Base-by-base conservation (phyloP, 1,140 invertebrate genomes). In the Aphelinus certus region DNA sequence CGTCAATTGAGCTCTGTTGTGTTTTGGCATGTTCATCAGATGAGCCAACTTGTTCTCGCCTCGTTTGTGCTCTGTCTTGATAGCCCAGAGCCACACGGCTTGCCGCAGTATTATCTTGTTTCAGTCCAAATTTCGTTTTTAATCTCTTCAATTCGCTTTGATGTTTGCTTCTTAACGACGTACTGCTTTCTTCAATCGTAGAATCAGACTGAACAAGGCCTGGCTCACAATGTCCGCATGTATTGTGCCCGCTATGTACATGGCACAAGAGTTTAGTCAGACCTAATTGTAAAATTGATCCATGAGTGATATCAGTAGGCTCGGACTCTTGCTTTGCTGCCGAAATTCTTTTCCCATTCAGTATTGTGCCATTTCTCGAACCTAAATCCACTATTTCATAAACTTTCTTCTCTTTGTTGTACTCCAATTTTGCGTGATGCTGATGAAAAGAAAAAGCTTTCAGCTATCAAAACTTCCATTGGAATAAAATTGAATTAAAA, bases 141-240 rank as follows among this genome's bases (percentile, higher is more conserved):
- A 97, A 84, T 46, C 93, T 89, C 73, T 92, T 93, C 49, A 97
- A 81, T 82, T 96, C 92, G 42, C 92, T 87, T 84, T 93, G 92
- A 79, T 95, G 90, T 68, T 82, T 86, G n/a, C 57, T 84, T 3
- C 80, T 76, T 7, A 55, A 64, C 42, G 53, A 69, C 42, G 3
- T 55, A 55, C 2, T 56, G 47, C 58, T 78, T 73, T 75, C 82
- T 5, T 77, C 82, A 5, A 76, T 56, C 3, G 57, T 7, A 9
- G 70, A 75, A 43, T 51, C 64, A n/a, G 53, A 81, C 60, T 81
- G 82, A 55, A 95, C 80, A 47, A 95, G 89, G 6, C 96, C 95
- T 0, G 96, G 96, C 83, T 97, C 96, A 88, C 97, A 98, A 75
- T 94, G 89, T 0, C 94, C 93, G 83, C 97, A 98, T 0, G 96